Conservation (phyloP, 2,797 vertebrate species). For the Masticophis lateralis region DNA sequence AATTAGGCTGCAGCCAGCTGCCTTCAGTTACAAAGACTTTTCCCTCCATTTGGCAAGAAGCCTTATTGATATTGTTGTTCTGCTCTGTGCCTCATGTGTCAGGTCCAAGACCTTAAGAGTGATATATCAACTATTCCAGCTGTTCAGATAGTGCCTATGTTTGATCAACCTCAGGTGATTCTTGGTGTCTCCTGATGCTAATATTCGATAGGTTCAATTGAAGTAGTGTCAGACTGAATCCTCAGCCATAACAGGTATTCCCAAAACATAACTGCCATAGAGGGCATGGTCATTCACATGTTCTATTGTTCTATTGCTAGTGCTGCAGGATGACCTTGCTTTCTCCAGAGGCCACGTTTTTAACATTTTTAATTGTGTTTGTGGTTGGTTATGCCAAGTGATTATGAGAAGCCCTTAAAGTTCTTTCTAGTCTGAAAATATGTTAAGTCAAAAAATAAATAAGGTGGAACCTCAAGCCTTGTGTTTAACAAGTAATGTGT, state of each 20-base stretch:
- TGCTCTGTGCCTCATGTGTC: no score
- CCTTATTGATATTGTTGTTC: no score
- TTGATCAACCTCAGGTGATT: no score
- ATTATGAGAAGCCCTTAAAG: background rate
- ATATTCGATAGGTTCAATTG: no score
- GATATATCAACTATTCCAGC: no score
- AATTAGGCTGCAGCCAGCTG: no score
- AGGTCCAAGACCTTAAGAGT: no score
- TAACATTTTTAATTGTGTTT: background rate
- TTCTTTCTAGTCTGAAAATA: background rate
- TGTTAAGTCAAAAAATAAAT: background rate
- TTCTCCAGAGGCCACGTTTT: background rate
- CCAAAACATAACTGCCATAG: background rate
- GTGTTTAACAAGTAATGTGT: background rate
- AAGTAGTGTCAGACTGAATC: no score
- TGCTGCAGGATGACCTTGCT: background rate
- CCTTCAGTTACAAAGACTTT: no score
- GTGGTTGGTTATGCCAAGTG: background rate
- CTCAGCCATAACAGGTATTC: background rate
- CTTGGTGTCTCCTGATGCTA: no score
- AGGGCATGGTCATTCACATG: background rate
- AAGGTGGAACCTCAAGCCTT: background rate
- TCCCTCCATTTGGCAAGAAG: no score
- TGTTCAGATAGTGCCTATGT: no score
- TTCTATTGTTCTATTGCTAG: background rate